Percentiles rank a stretch among this genome's conserved stretches.
Conservation (phyloP, 2,888 invertebrate genomes). For the Temnothorax rugatulus region DNA sequence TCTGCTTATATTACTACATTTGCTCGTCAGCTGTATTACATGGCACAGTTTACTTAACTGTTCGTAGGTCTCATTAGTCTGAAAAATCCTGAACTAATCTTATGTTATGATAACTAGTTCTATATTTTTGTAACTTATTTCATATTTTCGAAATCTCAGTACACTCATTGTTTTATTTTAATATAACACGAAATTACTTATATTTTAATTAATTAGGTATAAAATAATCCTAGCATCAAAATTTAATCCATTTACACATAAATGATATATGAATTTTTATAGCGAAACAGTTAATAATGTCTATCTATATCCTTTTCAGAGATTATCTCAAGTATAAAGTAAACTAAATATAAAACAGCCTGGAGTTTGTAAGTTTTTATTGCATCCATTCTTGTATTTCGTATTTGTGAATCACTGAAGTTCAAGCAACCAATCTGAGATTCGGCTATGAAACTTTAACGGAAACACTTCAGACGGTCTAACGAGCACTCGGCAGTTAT, state of each 20-base stretch:
- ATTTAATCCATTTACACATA: neutral
- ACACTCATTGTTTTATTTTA: neutral
- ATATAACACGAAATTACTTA: neutral
- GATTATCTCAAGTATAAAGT: slow-evolving; percentile 23
- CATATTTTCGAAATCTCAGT: neutral
- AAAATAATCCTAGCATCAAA: neutral
- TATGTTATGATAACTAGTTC: neutral
- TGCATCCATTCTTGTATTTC: slow-evolving; percentile 18
- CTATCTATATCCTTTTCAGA: neutral
- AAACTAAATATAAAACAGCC: slow-evolving; percentile 32
- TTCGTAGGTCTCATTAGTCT: slow-evolving; percentile 39
- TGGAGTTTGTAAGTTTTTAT: slow-evolving; percentile 20
- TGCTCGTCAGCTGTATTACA: slow-evolving; percentile 71
- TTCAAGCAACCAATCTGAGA: slow-evolving; percentile 48
- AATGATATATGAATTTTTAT: neutral
- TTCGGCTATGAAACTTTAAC: slow-evolving; percentile 28
- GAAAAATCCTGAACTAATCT: slow-evolving; percentile 32
- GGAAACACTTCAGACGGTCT: slow-evolving; percentile 41
- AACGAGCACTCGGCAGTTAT: slow-evolving; percentile 29
- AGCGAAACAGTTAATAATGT: neutral
- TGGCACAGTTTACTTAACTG: slow-evolving; percentile 61
- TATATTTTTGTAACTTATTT: slow-evolving; percentile 5
- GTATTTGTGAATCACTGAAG: slow-evolving; percentile 30
- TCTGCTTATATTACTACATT: slow-evolving; percentile 72
- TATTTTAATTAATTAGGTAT: neutral